Conservation (phyloP, 1,140 invertebrate species). For the Drosophila nannoptera region DNA sequence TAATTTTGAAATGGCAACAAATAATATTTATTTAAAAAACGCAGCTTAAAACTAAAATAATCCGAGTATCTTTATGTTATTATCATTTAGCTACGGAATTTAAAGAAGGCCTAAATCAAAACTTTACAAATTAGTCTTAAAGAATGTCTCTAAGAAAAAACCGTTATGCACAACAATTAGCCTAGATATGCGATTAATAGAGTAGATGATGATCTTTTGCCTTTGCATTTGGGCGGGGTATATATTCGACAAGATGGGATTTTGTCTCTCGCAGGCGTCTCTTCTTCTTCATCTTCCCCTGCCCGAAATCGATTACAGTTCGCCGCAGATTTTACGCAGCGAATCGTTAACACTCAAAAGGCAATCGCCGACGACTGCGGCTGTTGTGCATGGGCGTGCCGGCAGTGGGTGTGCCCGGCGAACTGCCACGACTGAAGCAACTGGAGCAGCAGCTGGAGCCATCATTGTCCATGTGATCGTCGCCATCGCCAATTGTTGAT, state of each 20-base stretch:
- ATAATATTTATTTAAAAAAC: too few species aligned
- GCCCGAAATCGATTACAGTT: conserved; percentile 25
- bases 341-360: too few species aligned
- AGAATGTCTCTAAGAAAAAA: conserved; percentile 49
- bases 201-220: conserved; percentile 20
- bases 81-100: too few species aligned
- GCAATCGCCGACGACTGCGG: too few species aligned
- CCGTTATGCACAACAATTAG: conserved; percentile 50
- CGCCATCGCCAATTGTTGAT: conserved; percentile 31
- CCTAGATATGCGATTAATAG: conserved; percentile 16
- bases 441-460: conserved; percentile 85
- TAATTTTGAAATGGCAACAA: too few species aligned
- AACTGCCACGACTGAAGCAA: too few species aligned
- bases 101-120: too few species aligned
- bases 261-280: conserved; percentile 16
- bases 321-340: conserved; percentile 63
- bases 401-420: too few species aligned
- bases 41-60: too few species aligned
- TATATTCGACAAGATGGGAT: conserved; percentile 36
- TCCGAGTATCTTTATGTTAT: too few species aligned
- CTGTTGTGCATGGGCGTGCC: too few species aligned
- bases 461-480: conserved; percentile 79
- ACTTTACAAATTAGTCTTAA: conserved; percentile 38
- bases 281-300: neutral
- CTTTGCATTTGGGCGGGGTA: conserved; percentile 35